Evolutionary conservation across 2,888 invertebrate species (phyloP), one percentile per base, ranked within the genome.

Genomic region (Amphipoea oculea): DNA sequence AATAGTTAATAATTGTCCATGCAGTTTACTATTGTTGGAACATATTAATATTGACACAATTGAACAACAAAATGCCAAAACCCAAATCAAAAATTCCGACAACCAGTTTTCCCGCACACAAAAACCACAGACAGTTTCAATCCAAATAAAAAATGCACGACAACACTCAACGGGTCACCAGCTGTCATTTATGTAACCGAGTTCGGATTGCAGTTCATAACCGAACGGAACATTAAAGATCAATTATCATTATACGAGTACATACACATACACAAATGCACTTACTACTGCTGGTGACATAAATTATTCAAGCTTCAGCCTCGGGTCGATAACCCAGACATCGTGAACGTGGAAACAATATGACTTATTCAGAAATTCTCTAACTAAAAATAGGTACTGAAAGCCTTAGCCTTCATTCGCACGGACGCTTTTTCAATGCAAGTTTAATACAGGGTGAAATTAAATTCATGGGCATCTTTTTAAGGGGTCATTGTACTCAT

Each of bases 311-410:
- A 90, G 87, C 90, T 86, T 84, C 86, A 85, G 83, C 82, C 86
- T 79, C 87, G 89, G 94, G 92, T 95, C 95, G 94, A 95, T 95
- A 95, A 93, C 93, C 91, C 86, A 90, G 90, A 90, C 92, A 88
- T 86, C 89, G 89, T 91, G 91, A 91, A 93, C 91, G 88, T 87
- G 86, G 90, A 92, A 93, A 92, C 92, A 92, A 92, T 92, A 91
- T 83, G 72, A 71, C 73, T 85, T 88, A 88, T 86, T 86, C 92
- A 93, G 91, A 90, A 90, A 90, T 89, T 86, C 85, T 74, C 51
- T 4, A 36, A 85, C 91, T 92, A 84, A 88, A 91, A 92, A 92
- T 92, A 91, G 88, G 71, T 67, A 74, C 89, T 91, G 90, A 92
- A 92, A 92, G 82, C 85, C 78, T 90, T 68, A 78, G 12, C 17